Percentiles rank a stretch among this genome's conserved stretches.
phyloP scores from a whole-genome alignment of 2,113 vertebrate genomes.

The Lipotes vexillifer region DNA sequence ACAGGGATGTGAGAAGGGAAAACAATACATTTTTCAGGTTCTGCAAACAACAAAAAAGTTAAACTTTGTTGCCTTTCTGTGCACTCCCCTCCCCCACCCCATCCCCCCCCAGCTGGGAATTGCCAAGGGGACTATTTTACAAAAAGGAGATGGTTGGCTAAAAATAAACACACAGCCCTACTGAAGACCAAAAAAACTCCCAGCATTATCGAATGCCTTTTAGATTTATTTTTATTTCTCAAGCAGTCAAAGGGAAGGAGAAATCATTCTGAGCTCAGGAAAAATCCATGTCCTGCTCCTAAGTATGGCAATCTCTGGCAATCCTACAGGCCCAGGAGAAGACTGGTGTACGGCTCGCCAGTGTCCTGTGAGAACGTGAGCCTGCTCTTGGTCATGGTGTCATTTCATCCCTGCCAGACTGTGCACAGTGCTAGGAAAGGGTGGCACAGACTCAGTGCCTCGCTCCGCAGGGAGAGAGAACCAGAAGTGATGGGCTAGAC shows the following conservation, averaged over 20 bases:
- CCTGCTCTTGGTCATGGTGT: background rate
- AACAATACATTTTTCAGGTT: conserved; percentile 16
- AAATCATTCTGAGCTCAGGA: background rate
- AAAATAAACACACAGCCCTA: background rate
- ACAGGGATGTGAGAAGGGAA: background rate
- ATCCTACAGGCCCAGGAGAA: background rate
- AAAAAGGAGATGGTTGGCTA: background rate
- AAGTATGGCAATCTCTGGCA: background rate
- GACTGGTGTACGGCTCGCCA: background rate
- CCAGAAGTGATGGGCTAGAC: background rate
- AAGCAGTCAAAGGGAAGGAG: background rate
- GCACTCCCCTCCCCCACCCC: background rate
- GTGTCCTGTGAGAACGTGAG: background rate
- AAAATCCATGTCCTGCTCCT: background rate
- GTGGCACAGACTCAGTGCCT: background rate
- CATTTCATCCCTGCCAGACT: background rate
- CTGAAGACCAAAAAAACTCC: background rate
- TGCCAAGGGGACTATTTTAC: background rate
- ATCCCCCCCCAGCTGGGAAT: background rate
- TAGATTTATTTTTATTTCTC: conserved; percentile 20
- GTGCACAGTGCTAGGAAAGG: background rate
- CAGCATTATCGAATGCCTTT: background rate
- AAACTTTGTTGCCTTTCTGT: background rate
- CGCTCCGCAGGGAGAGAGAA: background rate
- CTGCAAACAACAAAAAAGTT: background rate